phyloP scores from a whole-genome alignment of 2,888 invertebrate genomes.

The Thereva unica region DNA sequence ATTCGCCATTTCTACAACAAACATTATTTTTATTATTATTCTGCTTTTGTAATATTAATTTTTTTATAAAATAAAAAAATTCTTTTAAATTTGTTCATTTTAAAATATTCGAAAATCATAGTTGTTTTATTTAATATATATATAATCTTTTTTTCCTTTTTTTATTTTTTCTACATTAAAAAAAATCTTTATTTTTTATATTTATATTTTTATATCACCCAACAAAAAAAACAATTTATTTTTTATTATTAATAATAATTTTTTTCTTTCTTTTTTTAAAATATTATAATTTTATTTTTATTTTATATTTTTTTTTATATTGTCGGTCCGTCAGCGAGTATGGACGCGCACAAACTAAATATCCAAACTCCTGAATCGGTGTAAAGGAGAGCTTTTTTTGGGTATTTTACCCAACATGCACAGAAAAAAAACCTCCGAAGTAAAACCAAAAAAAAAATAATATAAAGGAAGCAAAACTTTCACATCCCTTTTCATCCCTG shows the following conservation, averaged over 20 bases:
- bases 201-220: not conserved
- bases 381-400: slow-evolving; percentile 15
- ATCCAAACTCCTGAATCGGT: not conserved
- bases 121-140: not conserved
- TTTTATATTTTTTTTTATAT: slow-evolving; percentile 21
- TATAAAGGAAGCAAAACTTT: not conserved
- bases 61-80: too few relatives aligned
- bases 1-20: too few relatives aligned
- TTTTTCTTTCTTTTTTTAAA: not conserved
- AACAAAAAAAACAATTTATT: not conserved
- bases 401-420: not conserved
- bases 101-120: not conserved
- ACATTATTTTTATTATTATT: too few relatives aligned
- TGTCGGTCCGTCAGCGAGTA: slow-evolving; percentile 46
- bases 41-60: too few relatives aligned
- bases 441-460: slow-evolving; percentile 23
- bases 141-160: not conserved
- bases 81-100: too few relatives aligned
- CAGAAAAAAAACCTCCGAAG: slow-evolving; percentile 16
- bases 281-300: slow-evolving; percentile 14
- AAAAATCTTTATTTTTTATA: not conserved
- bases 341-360: slow-evolving; percentile 48
- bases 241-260: not conserved
- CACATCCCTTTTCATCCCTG: too few relatives aligned
- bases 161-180: not conserved